Base-by-base conservation (phyloP, 2,888 invertebrate genomes). In the Linnaemya tessellans region DNA sequence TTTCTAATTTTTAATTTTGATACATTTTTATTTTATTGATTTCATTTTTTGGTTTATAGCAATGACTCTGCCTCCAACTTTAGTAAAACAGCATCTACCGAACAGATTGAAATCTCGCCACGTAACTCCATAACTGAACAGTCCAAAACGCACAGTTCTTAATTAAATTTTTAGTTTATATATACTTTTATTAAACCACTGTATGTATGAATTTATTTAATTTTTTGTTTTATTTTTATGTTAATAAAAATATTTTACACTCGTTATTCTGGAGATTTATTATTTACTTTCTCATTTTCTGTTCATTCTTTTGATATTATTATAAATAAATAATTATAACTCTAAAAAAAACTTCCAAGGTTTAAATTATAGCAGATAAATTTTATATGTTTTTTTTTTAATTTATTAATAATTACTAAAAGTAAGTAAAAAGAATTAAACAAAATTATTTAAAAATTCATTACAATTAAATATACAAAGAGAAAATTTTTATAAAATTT, bases 61-160 rank as follows among this genome's bases (percentile, higher is more conserved):
- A 88, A 89, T 84, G 88, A 83, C 80, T 81, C 78, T 87, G 84
- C 82, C 85, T 87, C 87, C 60, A 89, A 86, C 60, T 87, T 84
- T 56, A 90, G 88, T 86, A 87, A 79, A 86, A 79, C 77, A 58
- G 62, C 74, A 58, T 88, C 90, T 62, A 88, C 89, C 15, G 86
- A 84, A 88, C 90, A 90, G 87, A 89, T 91, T 88, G 91, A 92
- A 87, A 89, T 91, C 60, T 65, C 85, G n/a, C 56, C 82, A 70
- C 82, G 70, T 60, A 74, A 79, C 46, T 74, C 79, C 49, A 35
- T 46, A 46, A 49, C 25, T 9, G 74, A 79, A 51, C 78, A 78
- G 67, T 68, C 67, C 58, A 86, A 83, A 68, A 9, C 58, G 68
- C 82, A 86, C 86, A 51, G 49, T 54, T 71, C 74, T 62, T 68